Base-by-base conservation (phyloP, 2,888 invertebrate species). In the Tiphia femorata region DNA sequence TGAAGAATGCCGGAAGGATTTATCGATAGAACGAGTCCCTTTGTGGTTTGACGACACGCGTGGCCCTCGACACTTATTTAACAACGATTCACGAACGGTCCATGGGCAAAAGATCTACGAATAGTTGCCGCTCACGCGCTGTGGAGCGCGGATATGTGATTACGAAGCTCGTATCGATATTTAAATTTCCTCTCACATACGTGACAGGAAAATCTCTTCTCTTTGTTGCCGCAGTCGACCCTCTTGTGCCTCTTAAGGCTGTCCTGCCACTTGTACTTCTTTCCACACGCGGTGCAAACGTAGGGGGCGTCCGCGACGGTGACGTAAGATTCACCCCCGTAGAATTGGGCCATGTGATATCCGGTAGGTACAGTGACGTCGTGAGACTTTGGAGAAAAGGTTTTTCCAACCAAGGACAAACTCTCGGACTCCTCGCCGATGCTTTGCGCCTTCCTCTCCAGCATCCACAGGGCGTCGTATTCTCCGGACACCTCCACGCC, bases 151-250 rank as follows among this genome's bases (percentile, higher is more conserved):
- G 58, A 47, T 17, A 86, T 77, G 70, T 84, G 84, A 57, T 79
- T 83, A 20, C 72, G 75, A 62, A 85, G 68, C 54, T 84, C 84
- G 63, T 83, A 84, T 61, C 83, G 76, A 55, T 85, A 84, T 53
- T 84, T 85, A 62, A 84, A 86, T 58, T 81, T 79, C 38, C 76
- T 80, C 5, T 79, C 71, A 65, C 86, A 86, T 2, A 74, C 58
- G 30, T 74, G 68, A 65, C 86, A 86, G 0, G 77, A 57, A 55
- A 81, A 84, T 61, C 71, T 78, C 52, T 82, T 84, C 33, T 78
- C 81, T 52, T 83, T 83, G 53, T 83, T 82, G 3, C 84, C 84
- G 54, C 85, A 85, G 38, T 85, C 85, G n/a, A 84, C 82, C 35
- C 85, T 75, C 52, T 84, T 77, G 64, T 86, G 86, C 14, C 85